phyloP scores from a whole-genome alignment of 2,888 invertebrate species.

The Nemurella pictetii region DNA sequence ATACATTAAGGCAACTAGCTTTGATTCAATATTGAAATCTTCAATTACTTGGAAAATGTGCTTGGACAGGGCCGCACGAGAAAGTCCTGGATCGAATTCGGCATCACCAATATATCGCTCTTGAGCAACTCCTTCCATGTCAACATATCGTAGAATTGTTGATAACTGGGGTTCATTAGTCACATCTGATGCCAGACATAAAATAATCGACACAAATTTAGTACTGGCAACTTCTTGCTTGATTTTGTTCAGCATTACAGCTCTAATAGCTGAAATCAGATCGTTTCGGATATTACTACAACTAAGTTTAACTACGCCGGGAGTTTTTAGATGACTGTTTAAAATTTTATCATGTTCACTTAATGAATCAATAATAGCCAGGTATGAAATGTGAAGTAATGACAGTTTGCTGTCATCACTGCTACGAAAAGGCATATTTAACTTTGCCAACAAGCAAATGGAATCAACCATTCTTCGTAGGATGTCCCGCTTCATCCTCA shows the following conservation, averaged over 20 bases:
- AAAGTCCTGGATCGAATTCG: not conserved
- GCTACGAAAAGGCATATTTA: not conserved
- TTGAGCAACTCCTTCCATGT: not conserved
- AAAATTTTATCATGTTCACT: not conserved
- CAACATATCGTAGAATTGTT: not conserved
- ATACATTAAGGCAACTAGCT: not conserved
- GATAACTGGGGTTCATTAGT: not conserved
- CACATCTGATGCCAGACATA: not conserved
- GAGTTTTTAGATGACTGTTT: not conserved
- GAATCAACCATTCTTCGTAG: not conserved
- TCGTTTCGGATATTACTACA: not conserved
- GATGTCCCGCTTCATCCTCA: not conserved
- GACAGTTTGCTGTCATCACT: not conserved
- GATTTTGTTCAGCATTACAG: not conserved
- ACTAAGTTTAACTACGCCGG: not conserved
- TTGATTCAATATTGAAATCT: not conserved
- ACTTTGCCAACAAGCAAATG: not conserved
- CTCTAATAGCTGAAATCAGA: not conserved
- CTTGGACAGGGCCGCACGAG: not conserved
- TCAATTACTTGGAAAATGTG: not conserved
- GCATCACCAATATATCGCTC: not conserved
- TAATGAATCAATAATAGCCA: not conserved
- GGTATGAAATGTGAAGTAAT: not conserved
- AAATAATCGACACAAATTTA: not conserved
- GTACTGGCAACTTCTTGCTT: not conserved